These are phyloP conservation scores for Ceriagrion tenellum DNA, from an alignment of 2,888 invertebrate genomes.

Conservation along the genomic window DNA sequence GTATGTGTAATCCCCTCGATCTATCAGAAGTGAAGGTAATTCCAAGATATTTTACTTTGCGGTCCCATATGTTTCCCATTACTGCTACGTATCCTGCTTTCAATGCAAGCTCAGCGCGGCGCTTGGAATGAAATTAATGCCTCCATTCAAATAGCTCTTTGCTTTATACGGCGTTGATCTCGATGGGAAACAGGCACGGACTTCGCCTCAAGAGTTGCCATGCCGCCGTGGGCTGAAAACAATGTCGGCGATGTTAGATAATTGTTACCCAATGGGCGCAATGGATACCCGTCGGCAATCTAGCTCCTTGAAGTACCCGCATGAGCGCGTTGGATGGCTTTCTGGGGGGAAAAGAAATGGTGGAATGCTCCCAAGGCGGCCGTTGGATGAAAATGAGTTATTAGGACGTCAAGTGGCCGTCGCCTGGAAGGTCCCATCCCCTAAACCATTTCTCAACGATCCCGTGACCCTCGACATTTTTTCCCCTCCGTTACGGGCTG, in stretches of 20 bases:
- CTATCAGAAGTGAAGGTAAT: too few species aligned
- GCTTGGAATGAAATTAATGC: too few species aligned
- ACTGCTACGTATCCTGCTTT: too few species aligned
- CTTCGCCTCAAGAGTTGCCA: background rate
- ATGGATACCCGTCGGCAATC: background rate
- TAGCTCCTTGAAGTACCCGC: conserved; percentile 21
- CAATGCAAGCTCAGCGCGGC: too few species aligned
- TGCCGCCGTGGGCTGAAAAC: background rate
- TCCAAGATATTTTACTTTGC: too few species aligned
- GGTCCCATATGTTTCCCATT: too few species aligned
- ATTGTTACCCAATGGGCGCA: background rate
- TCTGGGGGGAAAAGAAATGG: background rate
- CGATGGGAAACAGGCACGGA: background rate
- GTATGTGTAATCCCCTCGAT: too few species aligned
- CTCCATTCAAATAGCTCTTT: too few species aligned
- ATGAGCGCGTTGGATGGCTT: background rate
- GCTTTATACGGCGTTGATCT: background rate
- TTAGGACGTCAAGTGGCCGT: conserved; percentile 8
- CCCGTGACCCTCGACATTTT: background rate
- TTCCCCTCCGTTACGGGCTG: background rate
- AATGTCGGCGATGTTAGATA: background rate
- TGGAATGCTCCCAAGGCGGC: background rate
- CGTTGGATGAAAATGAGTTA: background rate
- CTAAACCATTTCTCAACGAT: background rate
- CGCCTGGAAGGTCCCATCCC: background rate